phyloP scores from a whole-genome alignment of 2,888 invertebrate genomes.

The Meghimatium bilineatum region DNA sequence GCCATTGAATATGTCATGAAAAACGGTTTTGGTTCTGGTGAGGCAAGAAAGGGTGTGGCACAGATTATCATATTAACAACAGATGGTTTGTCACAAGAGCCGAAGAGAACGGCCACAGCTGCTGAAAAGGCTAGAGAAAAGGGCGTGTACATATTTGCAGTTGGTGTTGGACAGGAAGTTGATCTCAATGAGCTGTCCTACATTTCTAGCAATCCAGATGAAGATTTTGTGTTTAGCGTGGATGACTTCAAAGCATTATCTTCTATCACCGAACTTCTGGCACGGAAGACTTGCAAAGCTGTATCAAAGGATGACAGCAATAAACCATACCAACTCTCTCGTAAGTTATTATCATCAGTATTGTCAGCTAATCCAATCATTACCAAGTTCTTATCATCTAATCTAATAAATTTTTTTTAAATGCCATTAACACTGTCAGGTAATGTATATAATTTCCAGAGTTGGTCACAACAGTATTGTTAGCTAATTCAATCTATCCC shows the following conservation, averaged over 20 bases:
- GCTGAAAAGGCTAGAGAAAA: slow-evolving; percentile 52
- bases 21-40: slow-evolving; percentile 19
- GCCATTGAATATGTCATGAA: slow-evolving; percentile 43
- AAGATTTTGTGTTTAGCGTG: slow-evolving; percentile 70
- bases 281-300: slow-evolving; percentile 65
- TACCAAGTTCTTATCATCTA: no score
- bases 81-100: slow-evolving; percentile 52
- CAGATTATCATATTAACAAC: slow-evolving; percentile 51
- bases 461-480: no score
- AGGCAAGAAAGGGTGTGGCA: slow-evolving; percentile 43
- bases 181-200: slow-evolving; percentile 66
- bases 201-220: slow-evolving; percentile 70
- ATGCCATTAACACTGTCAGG: no score
- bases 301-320: slow-evolving; percentile 16
- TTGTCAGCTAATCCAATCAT: neutral
- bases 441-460: no score
- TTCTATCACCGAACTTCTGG: slow-evolving; percentile 68
- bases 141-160: slow-evolving; percentile 70
- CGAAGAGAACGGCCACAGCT: slow-evolving; percentile 40
- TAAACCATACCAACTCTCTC: neutral
- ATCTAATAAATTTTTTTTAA: no score
- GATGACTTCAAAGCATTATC: slow-evolving; percentile 66
- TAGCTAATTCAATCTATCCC: no score
- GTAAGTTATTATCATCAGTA: neutral
- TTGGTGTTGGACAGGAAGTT: slow-evolving; percentile 71